Conservation (phyloP, 2,113 vertebrate genomes). For the Callopanchax toddi region DNA sequence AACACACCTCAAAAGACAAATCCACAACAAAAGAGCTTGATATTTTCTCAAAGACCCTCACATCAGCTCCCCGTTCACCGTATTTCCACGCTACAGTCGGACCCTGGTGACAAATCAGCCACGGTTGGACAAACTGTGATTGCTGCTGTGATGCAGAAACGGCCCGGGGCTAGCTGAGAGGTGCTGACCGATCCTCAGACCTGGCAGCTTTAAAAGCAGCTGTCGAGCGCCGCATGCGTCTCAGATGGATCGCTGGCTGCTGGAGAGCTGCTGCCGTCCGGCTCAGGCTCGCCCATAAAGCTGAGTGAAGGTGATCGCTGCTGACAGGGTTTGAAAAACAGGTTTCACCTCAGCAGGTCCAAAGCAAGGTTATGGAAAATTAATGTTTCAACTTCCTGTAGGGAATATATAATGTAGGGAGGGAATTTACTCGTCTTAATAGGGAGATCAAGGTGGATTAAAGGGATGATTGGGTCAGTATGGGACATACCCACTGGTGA, state of each 20-base stretch:
- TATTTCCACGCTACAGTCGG: conserved; percentile 31
- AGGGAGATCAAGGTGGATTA: background rate
- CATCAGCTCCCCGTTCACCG: conserved; percentile 40
- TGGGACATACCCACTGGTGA: too few species aligned
- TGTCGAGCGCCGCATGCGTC: conserved; percentile 10
- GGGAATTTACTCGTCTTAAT: conserved; percentile 1
- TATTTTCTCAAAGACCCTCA: conserved; percentile 30
- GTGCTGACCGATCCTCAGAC: conserved; percentile 45
- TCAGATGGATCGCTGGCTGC: conserved; percentile 35
- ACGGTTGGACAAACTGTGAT: conserved; percentile 41
- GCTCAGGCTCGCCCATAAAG: conserved; percentile 13
- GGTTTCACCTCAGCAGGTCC: conserved; percentile 16
- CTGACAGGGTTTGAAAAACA: conserved; percentile 36
- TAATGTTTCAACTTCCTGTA: conserved; percentile 16
- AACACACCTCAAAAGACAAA: conserved; percentile 10
- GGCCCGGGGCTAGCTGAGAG: conserved; percentile 34
- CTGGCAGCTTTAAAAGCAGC: conserved; percentile 51
- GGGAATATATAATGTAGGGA: conserved; percentile 1
- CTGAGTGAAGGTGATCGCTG: conserved; percentile 1
- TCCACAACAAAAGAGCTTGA: background rate
- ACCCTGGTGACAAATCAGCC: conserved; percentile 47
- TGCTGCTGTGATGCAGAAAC: conserved; percentile 31
- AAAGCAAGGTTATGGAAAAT: conserved; percentile 19
- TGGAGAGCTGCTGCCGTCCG: conserved; percentile 22
- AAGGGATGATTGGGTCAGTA: too few species aligned